A percentile compares a stretch with the other conserved stretches of the same genome.
Conservation (phyloP, 2,888 invertebrate species). For the Isoperla grammatica region DNA sequence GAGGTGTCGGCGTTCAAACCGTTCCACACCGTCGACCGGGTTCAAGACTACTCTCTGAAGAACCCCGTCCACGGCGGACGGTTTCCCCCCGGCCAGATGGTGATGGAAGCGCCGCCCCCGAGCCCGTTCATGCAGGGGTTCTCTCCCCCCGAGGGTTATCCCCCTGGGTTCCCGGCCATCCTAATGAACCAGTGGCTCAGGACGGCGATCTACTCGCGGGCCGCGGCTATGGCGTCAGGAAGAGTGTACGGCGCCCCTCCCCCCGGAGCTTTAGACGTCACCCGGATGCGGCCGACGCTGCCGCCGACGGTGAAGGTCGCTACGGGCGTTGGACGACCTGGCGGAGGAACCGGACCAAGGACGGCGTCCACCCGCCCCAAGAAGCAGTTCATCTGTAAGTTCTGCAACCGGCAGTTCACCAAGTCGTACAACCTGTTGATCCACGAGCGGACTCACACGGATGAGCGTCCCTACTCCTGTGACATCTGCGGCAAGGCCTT, state of each 20-base stretch:
- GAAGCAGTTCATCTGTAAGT: slow-evolving; percentile 94
- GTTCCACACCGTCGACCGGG: slow-evolving; percentile 40
- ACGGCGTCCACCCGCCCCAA: slow-evolving; percentile 55
- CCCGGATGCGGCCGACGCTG: slow-evolving; percentile 15
- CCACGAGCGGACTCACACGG: slow-evolving; percentile 95
- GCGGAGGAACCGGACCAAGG: slow-evolving; percentile 42
- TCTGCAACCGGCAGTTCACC: slow-evolving; percentile 94
- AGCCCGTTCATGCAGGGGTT: slow-evolving; percentile 21
- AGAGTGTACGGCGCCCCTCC: slow-evolving; percentile 51
- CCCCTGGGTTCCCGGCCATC: slow-evolving; percentile 46
- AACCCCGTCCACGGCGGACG: not conserved
- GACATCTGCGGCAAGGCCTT: slow-evolving; percentile 96
- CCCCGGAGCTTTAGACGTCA: slow-evolving; percentile 45
- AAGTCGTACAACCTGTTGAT: slow-evolving; percentile 97
- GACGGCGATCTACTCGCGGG: slow-evolving; percentile 44
- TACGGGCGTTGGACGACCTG: slow-evolving; percentile 19
- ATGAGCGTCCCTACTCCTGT: slow-evolving; percentile 93
- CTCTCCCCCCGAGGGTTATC: slow-evolving; percentile 16
- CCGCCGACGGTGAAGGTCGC: slow-evolving; percentile 17
- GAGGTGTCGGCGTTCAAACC: slow-evolving; percentile 47
- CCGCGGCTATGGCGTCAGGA: slow-evolving; percentile 47
- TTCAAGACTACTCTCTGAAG: slow-evolving; percentile 17
- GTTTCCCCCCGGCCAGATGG: slow-evolving; percentile 6
- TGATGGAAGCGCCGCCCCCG: slow-evolving; percentile 12
- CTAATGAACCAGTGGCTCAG: slow-evolving; percentile 68